These are phyloP conservation scores for Drosophila miranda DNA, from an alignment of 1,140 invertebrate genomes.

Conservation along the genomic window DNA sequence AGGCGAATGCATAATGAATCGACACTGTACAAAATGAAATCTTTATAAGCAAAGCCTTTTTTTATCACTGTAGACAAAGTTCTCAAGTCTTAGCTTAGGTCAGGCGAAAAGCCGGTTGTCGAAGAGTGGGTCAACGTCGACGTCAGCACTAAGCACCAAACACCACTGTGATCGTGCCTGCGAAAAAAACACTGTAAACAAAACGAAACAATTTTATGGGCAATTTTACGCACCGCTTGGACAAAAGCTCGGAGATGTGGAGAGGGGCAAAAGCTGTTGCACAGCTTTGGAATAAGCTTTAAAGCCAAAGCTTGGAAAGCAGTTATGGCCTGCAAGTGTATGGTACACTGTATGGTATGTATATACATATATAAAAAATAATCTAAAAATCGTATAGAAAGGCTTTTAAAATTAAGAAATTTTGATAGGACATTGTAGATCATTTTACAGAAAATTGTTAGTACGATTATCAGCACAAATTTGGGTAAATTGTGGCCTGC, in stretches of 20 bases:
- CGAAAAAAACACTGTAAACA: constrained; percentile 53
- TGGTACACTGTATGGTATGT: too few relatives aligned
- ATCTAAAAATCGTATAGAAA: not conserved
- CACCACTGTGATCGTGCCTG: constrained; percentile 51
- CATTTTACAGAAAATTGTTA: too few relatives aligned
- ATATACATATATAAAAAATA: not conserved
- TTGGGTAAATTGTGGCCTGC: too few relatives aligned
- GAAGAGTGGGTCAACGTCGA: constrained; percentile 33
- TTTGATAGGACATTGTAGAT: too few relatives aligned
- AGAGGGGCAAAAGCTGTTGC: constrained; percentile 28
- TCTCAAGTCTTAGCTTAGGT: constrained; percentile 14
- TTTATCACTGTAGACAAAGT: constrained; percentile 21
- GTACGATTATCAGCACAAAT: too few relatives aligned
- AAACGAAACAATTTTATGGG: constrained; percentile 22
- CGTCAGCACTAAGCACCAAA: not conserved
- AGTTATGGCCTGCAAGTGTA: not conserved
- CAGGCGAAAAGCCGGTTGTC: constrained; percentile 14
- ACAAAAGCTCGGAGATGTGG: constrained; percentile 18
- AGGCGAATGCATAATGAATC: constrained; percentile 59
- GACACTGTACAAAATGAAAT: constrained; percentile 27
- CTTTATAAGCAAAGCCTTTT: constrained; percentile 17
- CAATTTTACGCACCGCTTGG: constrained; percentile 15
- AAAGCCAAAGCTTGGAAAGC: not conserved
- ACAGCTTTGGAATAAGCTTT: constrained; percentile 10
- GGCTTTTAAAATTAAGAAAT: not conserved